A percentile compares a stretch with the other conserved stretches of the same genome.
These are phyloP conservation scores for Muschampia plurimacula DNA, from an alignment of 2,888 invertebrate genomes.

Conservation along the genomic window DNA sequence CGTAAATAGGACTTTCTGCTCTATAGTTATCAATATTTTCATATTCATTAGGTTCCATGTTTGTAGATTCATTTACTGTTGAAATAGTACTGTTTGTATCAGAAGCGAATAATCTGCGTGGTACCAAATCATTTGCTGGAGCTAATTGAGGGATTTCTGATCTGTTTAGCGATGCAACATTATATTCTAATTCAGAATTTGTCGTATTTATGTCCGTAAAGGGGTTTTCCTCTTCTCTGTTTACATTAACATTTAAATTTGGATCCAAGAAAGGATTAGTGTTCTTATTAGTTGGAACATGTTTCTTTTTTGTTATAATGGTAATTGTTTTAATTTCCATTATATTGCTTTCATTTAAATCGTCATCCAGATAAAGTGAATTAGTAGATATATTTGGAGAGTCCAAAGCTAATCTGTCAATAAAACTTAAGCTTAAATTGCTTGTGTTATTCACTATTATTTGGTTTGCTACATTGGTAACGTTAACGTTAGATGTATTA, in stretches of 20 bases:
- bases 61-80: slow-evolving; percentile 70
- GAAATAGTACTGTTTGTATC: slow-evolving; percentile 79
- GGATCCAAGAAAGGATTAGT: slow-evolving; percentile 80
- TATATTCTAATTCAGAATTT: slow-evolving; percentile 66
- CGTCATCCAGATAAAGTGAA: slow-evolving; percentile 77
- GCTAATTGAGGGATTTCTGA: slow-evolving; percentile 47
- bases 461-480: slow-evolving; percentile 67
- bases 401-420: slow-evolving; percentile 75
- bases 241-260: slow-evolving; percentile 55
- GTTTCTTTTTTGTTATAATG: slow-evolving; percentile 76
- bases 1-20: slow-evolving; percentile 74
- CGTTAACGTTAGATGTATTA: slow-evolving; percentile 63
- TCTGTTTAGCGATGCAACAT: slow-evolving; percentile 56
- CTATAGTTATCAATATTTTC: slow-evolving; percentile 73
- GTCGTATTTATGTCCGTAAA: slow-evolving; percentile 58
- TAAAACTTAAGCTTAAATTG: slow-evolving; percentile 76
- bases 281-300: slow-evolving; percentile 58
- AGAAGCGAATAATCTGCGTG: slow-evolving; percentile 68
- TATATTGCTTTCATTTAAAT: slow-evolving; percentile 82
- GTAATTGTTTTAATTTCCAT: slow-evolving; percentile 84
- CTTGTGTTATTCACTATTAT: slow-evolving; percentile 69
- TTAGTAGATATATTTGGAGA: slow-evolving; percentile 72
- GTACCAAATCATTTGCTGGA: slow-evolving; percentile 57
- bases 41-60: slow-evolving; percentile 64
- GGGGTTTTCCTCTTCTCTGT: slow-evolving; percentile 60